Conservation (phyloP, 2,113 vertebrate species). For the Halichoerus grypus region DNA sequence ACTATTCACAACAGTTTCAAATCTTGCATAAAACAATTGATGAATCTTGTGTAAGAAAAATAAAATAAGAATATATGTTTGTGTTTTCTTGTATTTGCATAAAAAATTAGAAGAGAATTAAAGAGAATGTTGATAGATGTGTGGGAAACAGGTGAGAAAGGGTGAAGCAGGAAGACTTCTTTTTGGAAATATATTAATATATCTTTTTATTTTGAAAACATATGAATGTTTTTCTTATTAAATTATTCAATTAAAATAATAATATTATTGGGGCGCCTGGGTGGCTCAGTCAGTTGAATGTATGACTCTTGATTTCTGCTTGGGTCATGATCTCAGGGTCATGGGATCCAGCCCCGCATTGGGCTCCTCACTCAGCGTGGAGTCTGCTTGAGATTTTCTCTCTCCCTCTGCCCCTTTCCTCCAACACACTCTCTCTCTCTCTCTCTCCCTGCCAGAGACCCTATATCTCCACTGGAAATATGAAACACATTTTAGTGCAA, state of each 20-base stretch:
- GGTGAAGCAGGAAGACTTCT: background rate
- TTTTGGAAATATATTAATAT: background rate
- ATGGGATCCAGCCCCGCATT: background rate
- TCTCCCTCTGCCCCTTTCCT: background rate
- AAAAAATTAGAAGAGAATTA: background rate
- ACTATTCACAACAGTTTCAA: background rate
- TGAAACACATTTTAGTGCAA: background rate
- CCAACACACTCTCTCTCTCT: background rate
- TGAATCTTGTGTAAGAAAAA: background rate
- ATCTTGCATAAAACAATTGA: background rate
- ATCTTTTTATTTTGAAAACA: background rate
- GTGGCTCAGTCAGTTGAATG: background rate
- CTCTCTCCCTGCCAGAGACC: too few species aligned
- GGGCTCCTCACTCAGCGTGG: background rate
- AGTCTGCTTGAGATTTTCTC: background rate
- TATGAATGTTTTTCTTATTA: background rate
- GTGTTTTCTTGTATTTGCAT: background rate
- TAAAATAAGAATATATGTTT: background rate
- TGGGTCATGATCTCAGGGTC: background rate
- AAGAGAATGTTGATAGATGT: background rate
- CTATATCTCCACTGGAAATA: background rate
- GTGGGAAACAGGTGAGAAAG: background rate
- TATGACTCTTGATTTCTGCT: background rate
- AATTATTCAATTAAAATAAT: background rate
- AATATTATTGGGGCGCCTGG: background rate